Base-by-base conservation (phyloP, 2,113 vertebrate species). In the Australoheros scitulus region DNA sequence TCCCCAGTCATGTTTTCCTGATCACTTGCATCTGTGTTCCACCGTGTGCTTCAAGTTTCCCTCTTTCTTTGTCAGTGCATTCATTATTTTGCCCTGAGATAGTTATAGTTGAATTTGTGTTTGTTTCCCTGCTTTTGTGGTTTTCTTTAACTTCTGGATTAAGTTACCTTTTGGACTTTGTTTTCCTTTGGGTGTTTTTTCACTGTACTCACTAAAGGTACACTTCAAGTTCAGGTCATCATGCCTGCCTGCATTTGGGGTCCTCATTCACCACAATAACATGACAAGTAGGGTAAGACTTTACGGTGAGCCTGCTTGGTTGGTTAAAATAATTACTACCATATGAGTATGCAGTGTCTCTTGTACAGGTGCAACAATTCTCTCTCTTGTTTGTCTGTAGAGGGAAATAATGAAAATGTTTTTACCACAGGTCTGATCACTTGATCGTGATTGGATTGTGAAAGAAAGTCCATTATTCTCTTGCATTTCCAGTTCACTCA, bases 391-490 rank as follows among this genome's bases (percentile, higher is more conserved):
- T 29, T 41, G 0, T 29, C 15, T 50, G 5, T 50, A 50, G 64
- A 68, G 22, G 29, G 41, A 29, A 50, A 26, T 11, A 50, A 0
- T 29, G 15, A 50, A 50, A 70, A 43, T 29, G 29, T 29, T 70
- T 50, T 70, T 0, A 70, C 29, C 43, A 20, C 65, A 50, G 65
- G 64, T 18, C 41, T 70, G 41, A 26, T 70, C 64, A 70, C 29
- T 70, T 70, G 64, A 50, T 70, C 41, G 18, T n/a, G 41, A 29
- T 2, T 50, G 9, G 15, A 47, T 29, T 24, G 29, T 17, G 18
- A 70, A 20, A 70, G 0, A 24, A 26, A 50, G 15, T 70, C 22
- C 3, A 3, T 50, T 50, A 4, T 50, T 50, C 6, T 0, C 17
- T 70, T 38, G 36, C 36, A 50, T 70, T 43, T 50, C 22, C 0